A percentile compares a stretch with the other conserved stretches of the same genome.
Conservation (phyloP, 23 tunicate genomes). For the Phallusia fumigata region DNA sequence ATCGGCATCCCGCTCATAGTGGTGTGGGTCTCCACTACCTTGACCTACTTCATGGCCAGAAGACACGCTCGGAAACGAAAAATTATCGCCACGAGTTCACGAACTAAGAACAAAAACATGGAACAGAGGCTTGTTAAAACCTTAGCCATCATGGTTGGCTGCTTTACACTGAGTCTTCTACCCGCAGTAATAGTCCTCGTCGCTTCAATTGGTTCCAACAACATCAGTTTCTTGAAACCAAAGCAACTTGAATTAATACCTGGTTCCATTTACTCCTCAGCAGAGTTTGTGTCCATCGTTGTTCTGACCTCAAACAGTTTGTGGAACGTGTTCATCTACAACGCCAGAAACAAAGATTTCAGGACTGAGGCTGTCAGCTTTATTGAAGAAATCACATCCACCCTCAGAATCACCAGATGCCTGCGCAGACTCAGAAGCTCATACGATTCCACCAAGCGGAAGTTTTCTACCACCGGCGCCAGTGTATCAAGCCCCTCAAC, state of each 20-base stretch:
- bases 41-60: neutral
- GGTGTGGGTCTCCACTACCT: neutral
- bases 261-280: neutral
- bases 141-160: conserved; percentile 15
- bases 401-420: too few relatives aligned
- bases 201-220: neutral
- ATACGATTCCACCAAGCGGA: too few relatives aligned
- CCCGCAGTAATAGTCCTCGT: neutral
- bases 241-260: neutral
- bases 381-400: neutral
- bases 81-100: neutral
- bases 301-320: conserved; percentile 5
- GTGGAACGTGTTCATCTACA: conserved; percentile 18
- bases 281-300: conserved; percentile 3
- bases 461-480: too few relatives aligned
- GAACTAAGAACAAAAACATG: neutral
- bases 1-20: conserved; percentile 10
- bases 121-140: conserved; percentile 1
- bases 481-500: too few relatives aligned
- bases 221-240: neutral
- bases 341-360: conserved; percentile 33
- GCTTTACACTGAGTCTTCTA: conserved; percentile 5
- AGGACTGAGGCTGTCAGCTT: conserved; percentile 19
- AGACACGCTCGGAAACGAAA: neutral
- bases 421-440: too few relatives aligned